Evolutionary conservation across 1,140 invertebrate species (phyloP), one percentile per base, ranked within the genome.

Genomic region (Heliconius himera): DNA sequence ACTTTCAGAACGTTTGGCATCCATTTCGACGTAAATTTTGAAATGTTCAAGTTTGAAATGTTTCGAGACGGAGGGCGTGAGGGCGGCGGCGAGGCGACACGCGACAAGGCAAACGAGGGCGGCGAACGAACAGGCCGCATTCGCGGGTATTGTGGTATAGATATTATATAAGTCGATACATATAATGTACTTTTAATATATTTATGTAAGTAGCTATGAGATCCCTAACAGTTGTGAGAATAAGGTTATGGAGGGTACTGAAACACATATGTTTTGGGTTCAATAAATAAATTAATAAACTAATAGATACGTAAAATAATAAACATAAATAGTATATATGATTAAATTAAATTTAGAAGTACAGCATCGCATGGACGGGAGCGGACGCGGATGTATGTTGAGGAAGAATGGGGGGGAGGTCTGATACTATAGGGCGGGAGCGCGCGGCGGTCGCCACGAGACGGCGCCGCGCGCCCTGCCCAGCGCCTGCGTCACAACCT

Each of bases 391-490:
- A 16, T 22, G 29, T 36, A 8, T 54, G 51, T 46, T 9, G n/a
- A 11, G 22, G 51, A 36, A 56, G 51, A 29, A 26, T 8, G 71
- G 22, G 41, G 38, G 2, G 41, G 38, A 2, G 6, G 18, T 51
- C 36, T 51, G 66, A 13, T 66, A 72, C 46, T 78, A 71, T 78
- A 60, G 77, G 77, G 77, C 76, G 51, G 18, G 20, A 73, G 72
- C 77, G 72, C 51, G 26, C 54, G 77, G 77, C 33, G 71, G 41
- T n/a, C 71, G 77, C 70, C 71, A 78, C 54, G 54, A 73, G 71
- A 18, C 77, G 72, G 77, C 77, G 77, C 56, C 70, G 46, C 51
- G 73, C 73, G 73, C 77, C 77, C 38, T 22, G 72, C 77, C 77
- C 77, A 54, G 20, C 26, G 54, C 54, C 8, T 13, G 41, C 41